Conservation (phyloP, 2,888 invertebrate genomes). For the Melolontha melolontha region DNA sequence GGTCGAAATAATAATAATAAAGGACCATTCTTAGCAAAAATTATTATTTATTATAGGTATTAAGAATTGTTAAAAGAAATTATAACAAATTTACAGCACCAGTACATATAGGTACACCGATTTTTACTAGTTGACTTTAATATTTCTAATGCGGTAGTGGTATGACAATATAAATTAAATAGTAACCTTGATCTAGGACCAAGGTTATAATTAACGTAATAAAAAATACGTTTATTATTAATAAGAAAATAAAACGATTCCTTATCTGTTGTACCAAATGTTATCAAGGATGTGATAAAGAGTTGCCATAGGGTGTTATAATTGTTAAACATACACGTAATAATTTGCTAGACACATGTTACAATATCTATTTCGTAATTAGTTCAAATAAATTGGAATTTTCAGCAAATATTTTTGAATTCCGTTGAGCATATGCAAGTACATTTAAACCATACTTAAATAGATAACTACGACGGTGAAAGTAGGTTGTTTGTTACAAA, state of each 20-base stretch:
- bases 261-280: slow-evolving; percentile 28
- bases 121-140: not conserved
- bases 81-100: too few relatives aligned
- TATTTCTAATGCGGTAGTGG: too few relatives aligned
- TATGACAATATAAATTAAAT: not conserved
- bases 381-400: too few relatives aligned
- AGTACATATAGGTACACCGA: not conserved
- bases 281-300: slow-evolving; percentile 14
- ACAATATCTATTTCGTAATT: not conserved
- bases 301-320: not conserved
- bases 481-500: slow-evolving; percentile 18
- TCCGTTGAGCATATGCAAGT: not conserved
- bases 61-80: too few relatives aligned
- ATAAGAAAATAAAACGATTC: slow-evolving; percentile 5
- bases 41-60: too few relatives aligned
- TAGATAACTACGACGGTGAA: slow-evolving; percentile 11
- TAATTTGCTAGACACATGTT: not conserved
- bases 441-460: too few relatives aligned
- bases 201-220: slow-evolving; percentile 34
- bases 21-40: slow-evolving; percentile 9
- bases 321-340: not conserved
- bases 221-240: not conserved
- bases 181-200: slow-evolving; percentile 33
- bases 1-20: slow-evolving; percentile 39
- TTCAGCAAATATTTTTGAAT: slow-evolving; percentile 1